Conservation (phyloP, 2,113 vertebrate genomes). For the Pteropus alecto region DNA sequence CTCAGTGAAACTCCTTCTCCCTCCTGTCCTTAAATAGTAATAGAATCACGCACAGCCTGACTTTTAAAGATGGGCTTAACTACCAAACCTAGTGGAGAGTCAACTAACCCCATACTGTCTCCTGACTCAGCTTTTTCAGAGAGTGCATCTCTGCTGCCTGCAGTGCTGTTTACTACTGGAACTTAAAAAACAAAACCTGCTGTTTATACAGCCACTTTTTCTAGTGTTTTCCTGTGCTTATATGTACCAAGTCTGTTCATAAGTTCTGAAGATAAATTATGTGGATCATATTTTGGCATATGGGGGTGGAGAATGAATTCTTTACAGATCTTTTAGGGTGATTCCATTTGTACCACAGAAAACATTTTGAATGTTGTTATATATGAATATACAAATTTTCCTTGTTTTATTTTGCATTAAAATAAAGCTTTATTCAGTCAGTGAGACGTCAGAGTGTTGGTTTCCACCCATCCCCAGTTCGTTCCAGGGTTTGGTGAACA, state of each 20-base stretch:
- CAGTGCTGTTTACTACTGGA: slow-evolving; percentile 57
- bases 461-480: neutral
- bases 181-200: slow-evolving; percentile 63
- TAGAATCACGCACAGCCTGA: slow-evolving; percentile 75
- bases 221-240: slow-evolving; percentile 65
- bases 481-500: neutral
- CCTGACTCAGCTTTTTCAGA: neutral
- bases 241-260: slow-evolving; percentile 73
- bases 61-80: slow-evolving; percentile 63
- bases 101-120: slow-evolving; percentile 58
- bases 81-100: slow-evolving; percentile 45
- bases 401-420: slow-evolving; percentile 86
- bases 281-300: slow-evolving; percentile 69
- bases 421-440: slow-evolving; percentile 84
- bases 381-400: slow-evolving; percentile 83
- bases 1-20: slow-evolving; percentile 55
- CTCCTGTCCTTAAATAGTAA: slow-evolving; percentile 67
- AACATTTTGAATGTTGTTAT: slow-evolving; percentile 80
- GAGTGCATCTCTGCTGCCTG: slow-evolving; percentile 36
- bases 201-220: slow-evolving; percentile 65
- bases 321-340: slow-evolving; percentile 68
- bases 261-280: slow-evolving; percentile 74
- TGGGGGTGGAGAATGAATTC: slow-evolving; percentile 69
- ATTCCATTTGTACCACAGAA: slow-evolving; percentile 77
- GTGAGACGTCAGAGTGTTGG: neutral